phyloP scores from a whole-genome alignment of 1,140 invertebrate genomes.

The Thalassaphorura encarpata region DNA sequence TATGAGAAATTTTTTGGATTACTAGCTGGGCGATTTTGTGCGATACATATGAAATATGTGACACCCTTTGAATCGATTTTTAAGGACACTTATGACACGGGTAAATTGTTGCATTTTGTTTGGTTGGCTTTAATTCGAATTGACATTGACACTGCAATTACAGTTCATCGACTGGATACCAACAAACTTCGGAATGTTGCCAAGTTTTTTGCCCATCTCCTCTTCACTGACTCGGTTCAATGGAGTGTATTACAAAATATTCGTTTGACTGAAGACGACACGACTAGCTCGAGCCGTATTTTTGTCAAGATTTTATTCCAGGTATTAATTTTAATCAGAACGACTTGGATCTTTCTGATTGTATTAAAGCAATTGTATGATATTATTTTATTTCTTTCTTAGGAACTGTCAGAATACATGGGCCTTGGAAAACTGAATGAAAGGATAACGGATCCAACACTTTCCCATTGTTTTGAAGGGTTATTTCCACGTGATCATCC shows the following conservation, averaged over 20 bases:
- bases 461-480: slow-evolving; percentile 57
- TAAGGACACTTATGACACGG: slow-evolving; percentile 84
- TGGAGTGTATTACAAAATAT: slow-evolving; percentile 83
- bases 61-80: slow-evolving; percentile 92
- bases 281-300: slow-evolving; percentile 91
- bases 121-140: neutral
- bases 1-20: slow-evolving; percentile 98
- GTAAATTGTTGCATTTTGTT: slow-evolving; percentile 33
- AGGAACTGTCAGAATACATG: slow-evolving; percentile 95
- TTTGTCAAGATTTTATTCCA: slow-evolving; percentile 94
- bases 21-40: slow-evolving; percentile 84
- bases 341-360: neutral
- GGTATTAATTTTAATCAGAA: slow-evolving; percentile 9
- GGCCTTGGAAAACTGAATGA: slow-evolving; percentile 82
- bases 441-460: slow-evolving; percentile 39
- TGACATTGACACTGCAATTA: neutral
- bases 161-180: slow-evolving; percentile 81
- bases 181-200: slow-evolving; percentile 96
- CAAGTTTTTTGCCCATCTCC: slow-evolving; percentile 93
- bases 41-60: slow-evolving; percentile 81
- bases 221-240: slow-evolving; percentile 93
- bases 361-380: neutral
- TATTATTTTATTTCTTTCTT: slow-evolving; percentile 34
- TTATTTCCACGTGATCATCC: slow-evolving; percentile 93
- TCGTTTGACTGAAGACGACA: slow-evolving; percentile 91